A percentile compares a stretch with the other conserved stretches of the same genome.
These are phyloP conservation scores for Malaclemys terrapin DNA, from an alignment of 2,113 vertebrate species.

Conservation along the genomic window DNA sequence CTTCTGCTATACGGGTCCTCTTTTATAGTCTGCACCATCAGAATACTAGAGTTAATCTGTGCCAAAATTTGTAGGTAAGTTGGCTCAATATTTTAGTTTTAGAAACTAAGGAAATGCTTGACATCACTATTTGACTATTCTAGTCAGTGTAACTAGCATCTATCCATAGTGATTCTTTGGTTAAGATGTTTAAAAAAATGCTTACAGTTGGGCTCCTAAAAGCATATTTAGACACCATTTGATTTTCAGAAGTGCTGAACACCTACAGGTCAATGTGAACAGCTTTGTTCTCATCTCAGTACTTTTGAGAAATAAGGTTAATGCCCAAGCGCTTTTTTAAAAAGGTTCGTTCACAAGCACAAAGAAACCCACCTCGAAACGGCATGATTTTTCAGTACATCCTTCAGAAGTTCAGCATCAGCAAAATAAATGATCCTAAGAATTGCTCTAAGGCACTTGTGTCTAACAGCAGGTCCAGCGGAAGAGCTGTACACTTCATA, in stretches of 20 bases:
- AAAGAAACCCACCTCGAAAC: constrained; percentile 91
- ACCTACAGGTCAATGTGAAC: neutral
- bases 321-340: neutral
- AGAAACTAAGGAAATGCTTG: neutral
- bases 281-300: neutral
- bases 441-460: constrained; percentile 99
- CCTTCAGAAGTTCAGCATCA: constrained; percentile 98
- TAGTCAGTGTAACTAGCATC: neutral
- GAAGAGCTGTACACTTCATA: constrained; percentile 99
- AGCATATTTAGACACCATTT: neutral
- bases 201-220: neutral
- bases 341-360: neutral
- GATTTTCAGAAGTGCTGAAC: neutral
- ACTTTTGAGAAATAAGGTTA: neutral
- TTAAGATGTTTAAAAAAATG: neutral
- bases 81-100: neutral
- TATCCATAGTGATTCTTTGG: neutral
- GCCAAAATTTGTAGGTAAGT: neutral
- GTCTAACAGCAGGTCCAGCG: constrained; percentile 98
- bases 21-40: neutral
- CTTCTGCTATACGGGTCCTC: neutral
- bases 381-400: constrained; percentile 98
- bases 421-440: constrained; percentile 99
- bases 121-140: neutral
- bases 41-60: neutral